Conservation (phyloP, 2,113 vertebrate species). For the Salvelinus namaycush region DNA sequence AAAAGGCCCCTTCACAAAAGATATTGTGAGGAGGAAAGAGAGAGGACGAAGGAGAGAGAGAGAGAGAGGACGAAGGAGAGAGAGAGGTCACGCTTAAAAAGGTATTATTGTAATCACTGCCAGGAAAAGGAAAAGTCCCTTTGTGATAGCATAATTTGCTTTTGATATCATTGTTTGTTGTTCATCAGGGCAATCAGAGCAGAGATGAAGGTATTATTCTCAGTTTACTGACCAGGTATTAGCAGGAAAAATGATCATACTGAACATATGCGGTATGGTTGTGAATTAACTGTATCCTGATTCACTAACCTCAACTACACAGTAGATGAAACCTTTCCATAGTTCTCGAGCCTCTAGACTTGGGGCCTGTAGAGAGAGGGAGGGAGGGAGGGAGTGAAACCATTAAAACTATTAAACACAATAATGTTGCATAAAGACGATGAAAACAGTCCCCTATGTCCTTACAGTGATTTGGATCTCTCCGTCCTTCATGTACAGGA, state of each 20-base stretch:
- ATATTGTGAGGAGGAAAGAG: conserved; percentile 64
- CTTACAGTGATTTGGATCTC: conserved; percentile 76
- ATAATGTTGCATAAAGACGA: not conserved
- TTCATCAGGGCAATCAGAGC: not conserved
- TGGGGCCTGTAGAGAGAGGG: conserved; percentile 60
- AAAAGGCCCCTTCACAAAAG: no score
- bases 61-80: not conserved
- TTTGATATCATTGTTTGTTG: no score
- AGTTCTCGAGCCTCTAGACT: conserved; percentile 78
- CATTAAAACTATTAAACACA: not conserved
- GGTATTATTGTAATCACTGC: no score
- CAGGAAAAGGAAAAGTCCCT: no score
- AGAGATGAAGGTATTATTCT: not conserved
- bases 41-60: conserved; percentile 37
- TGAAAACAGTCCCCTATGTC: not conserved
- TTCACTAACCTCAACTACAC: conserved; percentile 73
- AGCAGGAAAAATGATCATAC: not conserved
- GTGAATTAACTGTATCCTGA: not conserved
- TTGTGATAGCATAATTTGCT: no score
- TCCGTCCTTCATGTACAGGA: conserved; percentile 56
- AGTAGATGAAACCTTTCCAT: conserved; percentile 83
- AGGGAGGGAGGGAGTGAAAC: not conserved
- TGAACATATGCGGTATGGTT: not conserved
- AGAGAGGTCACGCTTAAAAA: not conserved
- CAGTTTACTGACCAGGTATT: not conserved